phyloP scores from a whole-genome alignment of 1,140 invertebrate genomes.

The Drosophila teissieri region DNA sequence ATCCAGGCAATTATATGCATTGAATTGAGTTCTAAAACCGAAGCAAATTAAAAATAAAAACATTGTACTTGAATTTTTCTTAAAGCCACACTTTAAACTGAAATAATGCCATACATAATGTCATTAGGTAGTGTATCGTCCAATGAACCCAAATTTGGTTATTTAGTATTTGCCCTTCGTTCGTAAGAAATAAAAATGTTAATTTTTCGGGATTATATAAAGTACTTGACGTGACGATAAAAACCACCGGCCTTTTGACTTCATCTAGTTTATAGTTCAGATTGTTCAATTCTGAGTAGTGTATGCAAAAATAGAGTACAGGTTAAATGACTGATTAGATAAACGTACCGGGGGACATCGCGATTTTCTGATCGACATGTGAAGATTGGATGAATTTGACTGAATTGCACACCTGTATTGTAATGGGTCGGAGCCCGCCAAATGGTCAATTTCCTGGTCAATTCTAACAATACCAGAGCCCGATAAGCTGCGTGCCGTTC shows the following conservation, averaged over 20 bases:
- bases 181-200: neutral
- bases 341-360: slow-evolving; percentile 12
- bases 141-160: neutral
- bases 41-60: no score
- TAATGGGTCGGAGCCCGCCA: slow-evolving; percentile 7
- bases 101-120: no score
- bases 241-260: neutral
- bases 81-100: no score
- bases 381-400: slow-evolving; percentile 8
- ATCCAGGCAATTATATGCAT: neutral
- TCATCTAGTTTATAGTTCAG: neutral
- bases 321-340: slow-evolving; percentile 28
- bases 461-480: slow-evolving; percentile 38
- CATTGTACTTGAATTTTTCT: no score
- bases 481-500: slow-evolving; percentile 32
- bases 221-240: neutral
- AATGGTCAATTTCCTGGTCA: slow-evolving; percentile 47
- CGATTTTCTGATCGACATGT: slow-evolving; percentile 19
- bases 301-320: slow-evolving; percentile 21
- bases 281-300: neutral
- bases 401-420: neutral
- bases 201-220: no score
- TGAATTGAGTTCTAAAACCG: no score
- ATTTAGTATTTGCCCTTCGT: neutral
- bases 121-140: neutral